Conservation (phyloP, 2,113 vertebrate genomes). For the Callospermophilus lateralis region DNA sequence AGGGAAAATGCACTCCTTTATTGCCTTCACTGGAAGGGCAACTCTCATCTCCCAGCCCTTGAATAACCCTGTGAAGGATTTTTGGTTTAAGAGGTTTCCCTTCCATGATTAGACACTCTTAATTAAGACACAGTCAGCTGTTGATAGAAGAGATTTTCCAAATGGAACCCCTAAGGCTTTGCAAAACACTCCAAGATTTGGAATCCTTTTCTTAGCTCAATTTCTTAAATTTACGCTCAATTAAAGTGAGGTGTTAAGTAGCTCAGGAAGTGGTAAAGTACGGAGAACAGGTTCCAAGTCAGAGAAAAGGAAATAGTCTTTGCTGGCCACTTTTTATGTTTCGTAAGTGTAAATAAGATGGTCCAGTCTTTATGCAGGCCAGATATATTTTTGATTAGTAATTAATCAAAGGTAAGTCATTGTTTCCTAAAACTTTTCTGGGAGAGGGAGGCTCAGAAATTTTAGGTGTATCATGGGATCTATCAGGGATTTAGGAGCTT, state of each 20-base stretch:
- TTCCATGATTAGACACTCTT: neutral
- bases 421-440: neutral
- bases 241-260: neutral
- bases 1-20: too few species aligned
- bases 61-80: neutral
- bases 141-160: neutral
- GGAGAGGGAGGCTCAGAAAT: neutral
- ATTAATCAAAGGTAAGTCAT: neutral
- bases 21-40: neutral
- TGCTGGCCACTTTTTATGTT: neutral
- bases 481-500: neutral
- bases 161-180: neutral
- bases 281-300: neutral
- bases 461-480: neutral
- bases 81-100: neutral
- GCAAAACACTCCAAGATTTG: neutral
- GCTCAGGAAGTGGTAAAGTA: neutral
- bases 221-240: neutral
- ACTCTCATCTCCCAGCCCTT: neutral
- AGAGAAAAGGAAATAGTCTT: neutral
- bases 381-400: neutral
- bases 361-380: neutral
- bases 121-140: neutral
- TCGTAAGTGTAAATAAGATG: neutral
- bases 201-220: neutral